Evolutionary conservation across 2,888 invertebrate species (phyloP), one percentile per base, ranked within the genome.

Genomic region (Aporophyla lueneburgensis): DNA sequence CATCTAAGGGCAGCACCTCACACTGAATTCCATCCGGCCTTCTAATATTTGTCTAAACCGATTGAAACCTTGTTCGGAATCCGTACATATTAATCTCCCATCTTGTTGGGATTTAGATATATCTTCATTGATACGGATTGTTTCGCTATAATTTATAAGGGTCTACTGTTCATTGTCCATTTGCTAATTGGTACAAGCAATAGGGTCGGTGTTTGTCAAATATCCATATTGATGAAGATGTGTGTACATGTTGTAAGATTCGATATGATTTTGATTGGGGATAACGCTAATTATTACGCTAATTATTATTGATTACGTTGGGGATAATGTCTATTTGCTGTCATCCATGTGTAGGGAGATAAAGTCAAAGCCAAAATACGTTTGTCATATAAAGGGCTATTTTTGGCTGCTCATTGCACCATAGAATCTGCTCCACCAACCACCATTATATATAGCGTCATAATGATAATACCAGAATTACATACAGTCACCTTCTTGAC

Each of bases 21-120:
- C 56, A 33, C 59, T 51, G 63, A 65, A 72, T 72, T 59, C 54
- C 59, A 33, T 5, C 12, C 67, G 71, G 24, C 40, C 62, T 58
- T 73, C 74, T 67, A 76, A 72, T 84, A 84, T 87, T 87, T 88
- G 80, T 88, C 80, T 80, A 43, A 67, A 78, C 78, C 75, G 70
- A 87, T 87, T 84, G 88, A 40, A 71, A 68, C 61, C 66, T 63
- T 72, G 75, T 70, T 78, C 75, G 59, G 33, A 77, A 76, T 56
- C 71, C 56, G 59, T 74, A 68, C 65, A 51, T 69, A 86, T 86
- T 79, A 84, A 88, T 88, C 75, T 86, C 72, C 76, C 9, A 66
- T 76, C 43, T 68, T 56, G 49, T 51, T 59, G 58, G 76, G 65
- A 77, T 71, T 65, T 40, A 54, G 67, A 68, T 76, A 67, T 24